phyloP scores from a whole-genome alignment of 2,888 invertebrate species.

The Sipha maydis region DNA sequence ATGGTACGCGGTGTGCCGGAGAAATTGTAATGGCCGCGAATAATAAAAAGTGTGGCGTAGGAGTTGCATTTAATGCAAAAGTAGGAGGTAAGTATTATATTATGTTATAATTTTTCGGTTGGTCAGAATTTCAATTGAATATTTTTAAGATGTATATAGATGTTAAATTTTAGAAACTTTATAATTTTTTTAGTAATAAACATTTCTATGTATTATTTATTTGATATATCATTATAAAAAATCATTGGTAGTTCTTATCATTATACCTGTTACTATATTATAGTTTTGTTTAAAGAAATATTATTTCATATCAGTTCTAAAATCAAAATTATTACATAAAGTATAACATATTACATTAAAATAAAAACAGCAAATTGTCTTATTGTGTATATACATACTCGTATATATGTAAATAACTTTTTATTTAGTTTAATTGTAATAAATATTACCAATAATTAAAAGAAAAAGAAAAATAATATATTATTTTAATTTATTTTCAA shows the following conservation, averaged over 20 bases:
- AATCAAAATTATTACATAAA: no score
- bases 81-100: conserved; percentile 76
- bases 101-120: neutral
- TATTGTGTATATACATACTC: no score
- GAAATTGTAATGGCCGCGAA: conserved; percentile 90
- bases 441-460: neutral
- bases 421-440: neutral
- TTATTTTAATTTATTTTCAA: neutral
- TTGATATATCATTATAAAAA: neutral
- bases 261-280: neutral
- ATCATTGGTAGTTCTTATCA: neutral
- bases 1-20: conserved; percentile 94
- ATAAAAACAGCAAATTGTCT: neutral
- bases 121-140: neutral
- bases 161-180: neutral
- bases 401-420: no score
- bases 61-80: conserved; percentile 85
- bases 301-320: neutral
- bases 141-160: neutral
- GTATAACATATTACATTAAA: neutral
- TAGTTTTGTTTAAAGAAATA: neutral
- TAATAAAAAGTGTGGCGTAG: conserved; percentile 91
- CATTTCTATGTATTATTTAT: neutral
- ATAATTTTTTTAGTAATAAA: neutral
- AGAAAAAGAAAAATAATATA: neutral